Base-by-base conservation (phyloP, 2,797 vertebrate species). In the Propithecus perrieri region DNA sequence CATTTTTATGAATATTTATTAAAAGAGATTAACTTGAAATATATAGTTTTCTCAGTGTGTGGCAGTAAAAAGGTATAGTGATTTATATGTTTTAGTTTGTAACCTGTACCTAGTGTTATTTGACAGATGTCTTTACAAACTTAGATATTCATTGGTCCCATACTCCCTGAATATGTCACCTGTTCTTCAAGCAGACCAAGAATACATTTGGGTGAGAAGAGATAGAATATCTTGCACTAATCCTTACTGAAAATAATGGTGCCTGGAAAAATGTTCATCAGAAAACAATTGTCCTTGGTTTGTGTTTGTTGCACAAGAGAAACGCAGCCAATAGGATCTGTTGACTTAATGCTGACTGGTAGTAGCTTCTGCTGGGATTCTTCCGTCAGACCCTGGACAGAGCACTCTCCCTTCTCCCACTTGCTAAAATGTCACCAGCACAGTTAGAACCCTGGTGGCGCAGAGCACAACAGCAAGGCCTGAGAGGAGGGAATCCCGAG, bases 1-100 rank as follows among this genome's bases (percentile, higher is more conserved):
- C 4, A 81, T 76, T 85, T 95, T 91, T 46, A 81, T 78, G 35
- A 89, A 24, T 94, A 96, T 76, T 91, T 91, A 57, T 88, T 79
- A 46, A 53, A 71, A 35, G 24, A 85, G 35, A 71, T 50, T 78
- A 69, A 88, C 38, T 91, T 85, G 43, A 63, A 85, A 93, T 41
- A 38, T 38, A 24, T 69, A 91, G 11, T 4, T 24, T 87, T 95
- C 80, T 88, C 48, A 61, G 72, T 4, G 0, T 26, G 4, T 4
- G 50, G 22, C 65, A 65, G 30, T 28, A 59, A 67, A 75, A 92
- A 83, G 7, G 7, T 46, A 0, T n/a, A 55, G 20, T 10, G 24
- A 89, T 76, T 83, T 89, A 35, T 22, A 33, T 89, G 43, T 61
- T 96, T 89, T 26, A 59, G 7, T 89, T 85, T 59, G 9, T 94